These are phyloP conservation scores for Coturnix japonica DNA, from an alignment of 2,113 vertebrate genomes.

Conservation along the genomic window DNA sequence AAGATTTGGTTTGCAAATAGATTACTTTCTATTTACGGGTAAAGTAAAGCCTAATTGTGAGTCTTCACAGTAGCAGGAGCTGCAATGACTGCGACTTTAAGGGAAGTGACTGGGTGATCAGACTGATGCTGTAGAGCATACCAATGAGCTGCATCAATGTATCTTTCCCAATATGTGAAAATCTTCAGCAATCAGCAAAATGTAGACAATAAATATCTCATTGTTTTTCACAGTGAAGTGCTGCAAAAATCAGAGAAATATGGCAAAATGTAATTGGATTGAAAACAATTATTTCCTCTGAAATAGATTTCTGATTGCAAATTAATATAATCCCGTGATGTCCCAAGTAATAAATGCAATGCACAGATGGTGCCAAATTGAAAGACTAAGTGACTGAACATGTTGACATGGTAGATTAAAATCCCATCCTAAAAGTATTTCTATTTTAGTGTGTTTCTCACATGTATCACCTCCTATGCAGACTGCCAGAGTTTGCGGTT, in stretches of 20 bases:
- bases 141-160: conserved; percentile 13
- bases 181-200: conserved; percentile 33
- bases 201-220: conserved; percentile 43
- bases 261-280: not conserved
- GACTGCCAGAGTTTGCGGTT: not conserved
- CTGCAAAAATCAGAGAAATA: conserved; percentile 25
- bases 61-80: conserved; percentile 49
- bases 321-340: conserved; percentile 29
- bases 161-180: conserved; percentile 17
- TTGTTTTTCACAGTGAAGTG: conserved; percentile 40
- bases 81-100: conserved; percentile 25
- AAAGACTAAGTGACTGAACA: conserved; percentile 43
- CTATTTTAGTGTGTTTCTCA: not conserved
- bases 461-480: not conserved
- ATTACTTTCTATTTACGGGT: conserved; percentile 58
- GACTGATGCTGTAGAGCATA: not conserved
- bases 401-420: conserved; percentile 36
- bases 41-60: conserved; percentile 44
- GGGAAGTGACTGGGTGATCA: conserved; percentile 53
- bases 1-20: conserved; percentile 56
- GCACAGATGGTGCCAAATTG: conserved; percentile 50
- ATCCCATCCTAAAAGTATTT: conserved; percentile 34
- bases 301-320: conserved; percentile 36
- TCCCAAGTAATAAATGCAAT: conserved; percentile 36
- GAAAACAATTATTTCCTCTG: conserved; percentile 22